Percentiles rank a stretch among this genome's conserved stretches.
Evolutionary conservation across 1,140 invertebrate genomes (phyloP).

Genomic region (Zaprionus lachaisei): DNA sequence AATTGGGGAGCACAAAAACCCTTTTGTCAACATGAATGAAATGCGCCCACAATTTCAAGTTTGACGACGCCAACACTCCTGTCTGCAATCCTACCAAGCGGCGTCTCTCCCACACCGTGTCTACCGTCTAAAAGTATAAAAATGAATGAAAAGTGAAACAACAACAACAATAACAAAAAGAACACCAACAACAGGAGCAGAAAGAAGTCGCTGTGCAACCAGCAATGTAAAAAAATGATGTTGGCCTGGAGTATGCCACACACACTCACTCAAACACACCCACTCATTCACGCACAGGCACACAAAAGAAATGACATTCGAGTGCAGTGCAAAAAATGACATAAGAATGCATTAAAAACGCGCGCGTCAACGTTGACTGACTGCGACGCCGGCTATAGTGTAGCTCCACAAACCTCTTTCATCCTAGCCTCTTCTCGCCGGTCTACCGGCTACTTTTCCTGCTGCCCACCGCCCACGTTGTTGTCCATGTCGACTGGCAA

Average conservation of each 20-base stretch:
- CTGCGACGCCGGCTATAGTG: conserved; percentile 42
- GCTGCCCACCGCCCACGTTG: neutral
- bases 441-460: neutral
- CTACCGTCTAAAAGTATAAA: conserved; percentile 66
- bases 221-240: conserved; percentile 40
- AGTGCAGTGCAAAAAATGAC: conserved; percentile 80
- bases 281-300: conserved; percentile 11
- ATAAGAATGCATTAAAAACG: conserved; percentile 81
- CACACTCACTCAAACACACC: neutral
- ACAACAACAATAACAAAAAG: conserved; percentile 47
- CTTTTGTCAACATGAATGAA: conserved; percentile 82
- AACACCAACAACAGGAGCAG: conserved; percentile 47
- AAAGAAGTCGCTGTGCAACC: conserved; percentile 18
- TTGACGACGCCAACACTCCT: conserved; percentile 50
- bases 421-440: neutral
- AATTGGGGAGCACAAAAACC: conserved; percentile 71
- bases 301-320: conserved; percentile 78
- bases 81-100: neutral
- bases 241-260: conserved; percentile 18
- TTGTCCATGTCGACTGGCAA: conserved; percentile 47
- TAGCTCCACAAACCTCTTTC: neutral
- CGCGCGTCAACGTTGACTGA: conserved; percentile 81
- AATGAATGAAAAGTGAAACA: conserved; percentile 76
- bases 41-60: conserved; percentile 80
- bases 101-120: neutral